Evolutionary conservation across 2,888 invertebrate genomes (phyloP).

Genomic region (Erannis defoliaria): DNA sequence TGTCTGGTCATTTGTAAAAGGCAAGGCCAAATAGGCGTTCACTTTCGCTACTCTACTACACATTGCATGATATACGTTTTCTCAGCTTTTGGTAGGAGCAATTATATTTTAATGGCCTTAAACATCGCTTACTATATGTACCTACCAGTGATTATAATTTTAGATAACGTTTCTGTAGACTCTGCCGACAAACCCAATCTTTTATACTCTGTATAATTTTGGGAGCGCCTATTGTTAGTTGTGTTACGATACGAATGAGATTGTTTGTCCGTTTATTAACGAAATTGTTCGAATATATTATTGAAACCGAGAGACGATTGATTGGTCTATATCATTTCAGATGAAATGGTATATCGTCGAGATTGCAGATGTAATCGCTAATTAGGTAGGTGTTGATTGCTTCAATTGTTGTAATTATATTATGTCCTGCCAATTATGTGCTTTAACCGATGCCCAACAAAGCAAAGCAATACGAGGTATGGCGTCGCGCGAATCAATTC

Average conservation of each 20-base stretch:
- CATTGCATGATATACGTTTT: constrained; percentile 55
- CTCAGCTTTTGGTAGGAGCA: constrained; percentile 51
- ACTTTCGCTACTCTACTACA: constrained; percentile 71
- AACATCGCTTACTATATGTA: constrained; percentile 44
- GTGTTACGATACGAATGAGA: neutral
- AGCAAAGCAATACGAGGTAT: constrained; percentile 51
- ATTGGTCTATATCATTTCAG: constrained; percentile 14
- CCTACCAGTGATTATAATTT: constrained; percentile 44
- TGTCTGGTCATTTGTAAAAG: constrained; percentile 45
- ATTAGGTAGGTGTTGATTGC: constrained; percentile 1
- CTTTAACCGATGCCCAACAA: constrained; percentile 62
- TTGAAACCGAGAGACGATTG: constrained; percentile 4
- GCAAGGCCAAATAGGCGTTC: constrained; percentile 73
- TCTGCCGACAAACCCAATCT: constrained; percentile 1
- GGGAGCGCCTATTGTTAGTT: neutral
- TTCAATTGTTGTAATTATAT: constrained; percentile 46
- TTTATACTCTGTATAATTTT: constrained; percentile 6
- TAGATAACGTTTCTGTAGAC: constrained; percentile 38
- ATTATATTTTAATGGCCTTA: constrained; percentile 53
- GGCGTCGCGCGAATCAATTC: constrained; percentile 63
- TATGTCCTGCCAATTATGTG: constrained; percentile 50
- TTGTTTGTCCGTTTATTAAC: neutral
- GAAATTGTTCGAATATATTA: too few relatives aligned
- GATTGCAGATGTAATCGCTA: constrained; percentile 16
- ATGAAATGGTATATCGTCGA: neutral